Evolutionary conservation across 2,797 vertebrate species (phyloP).

Genomic region (Catharus ustulatus): DNA sequence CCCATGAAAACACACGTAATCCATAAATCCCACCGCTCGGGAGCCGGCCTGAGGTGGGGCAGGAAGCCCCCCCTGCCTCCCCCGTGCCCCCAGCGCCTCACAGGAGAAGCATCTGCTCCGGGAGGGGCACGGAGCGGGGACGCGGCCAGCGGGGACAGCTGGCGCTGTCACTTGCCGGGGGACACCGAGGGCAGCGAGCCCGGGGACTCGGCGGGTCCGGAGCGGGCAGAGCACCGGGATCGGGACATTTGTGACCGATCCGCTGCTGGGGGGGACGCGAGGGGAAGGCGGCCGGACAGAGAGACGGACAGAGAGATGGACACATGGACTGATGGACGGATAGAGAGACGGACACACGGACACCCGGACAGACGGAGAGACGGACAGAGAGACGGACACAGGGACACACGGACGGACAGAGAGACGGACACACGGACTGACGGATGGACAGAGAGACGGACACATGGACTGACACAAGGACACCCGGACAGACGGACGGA

Average conservation of each 20-base stretch:
- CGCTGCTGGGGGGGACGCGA: accelerated
- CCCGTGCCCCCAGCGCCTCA: background rate
- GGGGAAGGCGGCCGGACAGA: background rate
- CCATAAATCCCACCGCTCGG: background rate
- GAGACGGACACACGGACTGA: no score
- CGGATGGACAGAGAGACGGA: no score
- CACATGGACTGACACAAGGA: no score
- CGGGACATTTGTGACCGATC: background rate
- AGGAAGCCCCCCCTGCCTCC: background rate
- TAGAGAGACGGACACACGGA: accelerated
- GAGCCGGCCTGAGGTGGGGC: background rate
- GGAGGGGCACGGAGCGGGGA: background rate
- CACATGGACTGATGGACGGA: no score
- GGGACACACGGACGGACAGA: no score
- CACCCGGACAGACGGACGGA: no score
- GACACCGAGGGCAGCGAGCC: background rate
- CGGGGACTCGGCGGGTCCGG: background rate
- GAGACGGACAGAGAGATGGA: no score
- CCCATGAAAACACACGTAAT: background rate
- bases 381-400: background rate
- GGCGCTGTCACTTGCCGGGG: constrained; percentile 1
- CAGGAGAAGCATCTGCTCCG: background rate
- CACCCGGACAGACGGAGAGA: background rate
- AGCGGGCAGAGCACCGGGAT: background rate
- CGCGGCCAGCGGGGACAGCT: background rate